Conservation (phyloP, 2,797 vertebrate genomes). For the Phalloptychus januarius region DNA sequence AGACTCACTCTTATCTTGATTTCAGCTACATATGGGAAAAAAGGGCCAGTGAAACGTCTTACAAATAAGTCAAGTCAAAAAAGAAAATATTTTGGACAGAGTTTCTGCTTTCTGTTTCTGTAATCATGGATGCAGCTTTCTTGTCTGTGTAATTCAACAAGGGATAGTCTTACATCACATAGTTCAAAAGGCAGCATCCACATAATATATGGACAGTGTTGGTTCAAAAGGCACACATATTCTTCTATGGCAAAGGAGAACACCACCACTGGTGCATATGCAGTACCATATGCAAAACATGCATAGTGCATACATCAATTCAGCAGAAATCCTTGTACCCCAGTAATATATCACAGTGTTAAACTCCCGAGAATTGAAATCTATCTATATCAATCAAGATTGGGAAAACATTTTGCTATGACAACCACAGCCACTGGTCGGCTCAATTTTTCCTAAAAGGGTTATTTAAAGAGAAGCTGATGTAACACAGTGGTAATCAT, state of each 20-base stretch:
- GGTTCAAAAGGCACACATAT: neutral
- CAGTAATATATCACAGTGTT: neutral
- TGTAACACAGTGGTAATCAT: slow-evolving; percentile 3
- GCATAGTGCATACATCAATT: neutral
- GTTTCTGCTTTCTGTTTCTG: neutral
- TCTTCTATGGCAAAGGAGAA: neutral
- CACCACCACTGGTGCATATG: neutral
- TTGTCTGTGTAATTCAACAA: neutral
- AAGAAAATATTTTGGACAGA: neutral
- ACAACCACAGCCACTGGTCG: neutral
- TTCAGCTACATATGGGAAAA: neutral
- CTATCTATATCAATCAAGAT: neutral
- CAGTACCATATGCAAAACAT: neutral
- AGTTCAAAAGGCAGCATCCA: neutral
- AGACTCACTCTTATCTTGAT: neutral
- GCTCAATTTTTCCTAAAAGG: neutral
- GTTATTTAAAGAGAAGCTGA: neutral
- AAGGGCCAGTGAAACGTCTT: neutral
- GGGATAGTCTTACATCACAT: neutral
- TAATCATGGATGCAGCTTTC: neutral
- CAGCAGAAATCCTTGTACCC: neutral
- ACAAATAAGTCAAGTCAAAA: neutral
- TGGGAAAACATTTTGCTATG: slow-evolving; percentile 8
- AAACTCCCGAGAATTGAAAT: neutral
- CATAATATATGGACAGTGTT: neutral